These are phyloP conservation scores for Metalampra italica DNA, from an alignment of 2,888 invertebrate species.

Conservation along the genomic window DNA sequence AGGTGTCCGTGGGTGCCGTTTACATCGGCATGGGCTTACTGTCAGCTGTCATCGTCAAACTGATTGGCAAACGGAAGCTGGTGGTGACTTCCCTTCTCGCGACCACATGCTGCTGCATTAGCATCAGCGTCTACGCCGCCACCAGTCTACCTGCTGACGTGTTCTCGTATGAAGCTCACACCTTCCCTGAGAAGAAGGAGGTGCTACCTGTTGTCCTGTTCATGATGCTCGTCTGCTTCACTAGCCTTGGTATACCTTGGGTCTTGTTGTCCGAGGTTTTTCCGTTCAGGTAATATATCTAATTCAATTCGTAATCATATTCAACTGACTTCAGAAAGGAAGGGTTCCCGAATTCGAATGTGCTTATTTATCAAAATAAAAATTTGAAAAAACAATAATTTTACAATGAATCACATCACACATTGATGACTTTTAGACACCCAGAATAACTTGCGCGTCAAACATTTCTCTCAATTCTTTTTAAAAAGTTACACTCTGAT, in stretches of 20 bases:
- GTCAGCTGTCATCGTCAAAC: conserved; percentile 54
- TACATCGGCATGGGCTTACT: conserved; percentile 53
- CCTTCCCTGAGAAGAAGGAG: conserved; percentile 58
- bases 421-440: too few relatives aligned
- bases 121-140: conserved; percentile 52
- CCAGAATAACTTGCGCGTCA: too few relatives aligned
- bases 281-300: conserved; percentile 70
- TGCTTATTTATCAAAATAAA: too few relatives aligned
- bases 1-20: conserved; percentile 58
- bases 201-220: conserved; percentile 59
- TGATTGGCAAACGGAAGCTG: conserved; percentile 59
- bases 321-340: not conserved
- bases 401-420: too few relatives aligned
- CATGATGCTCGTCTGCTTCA: conserved; percentile 55
- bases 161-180: conserved; percentile 55
- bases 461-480: too few relatives aligned
- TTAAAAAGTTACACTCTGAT: too few relatives aligned
- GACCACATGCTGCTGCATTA: conserved; percentile 44
- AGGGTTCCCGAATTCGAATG: too few relatives aligned
- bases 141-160: conserved; percentile 36
- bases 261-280: conserved; percentile 78
- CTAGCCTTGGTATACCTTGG: conserved; percentile 73
- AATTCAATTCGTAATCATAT: not conserved
- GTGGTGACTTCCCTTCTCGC: conserved; percentile 50
- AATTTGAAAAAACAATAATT: too few relatives aligned